Evolutionary conservation across 2,888 invertebrate species (phyloP), one percentile per base, ranked within the genome.

Genomic region (Augochlorella aurata): DNA sequence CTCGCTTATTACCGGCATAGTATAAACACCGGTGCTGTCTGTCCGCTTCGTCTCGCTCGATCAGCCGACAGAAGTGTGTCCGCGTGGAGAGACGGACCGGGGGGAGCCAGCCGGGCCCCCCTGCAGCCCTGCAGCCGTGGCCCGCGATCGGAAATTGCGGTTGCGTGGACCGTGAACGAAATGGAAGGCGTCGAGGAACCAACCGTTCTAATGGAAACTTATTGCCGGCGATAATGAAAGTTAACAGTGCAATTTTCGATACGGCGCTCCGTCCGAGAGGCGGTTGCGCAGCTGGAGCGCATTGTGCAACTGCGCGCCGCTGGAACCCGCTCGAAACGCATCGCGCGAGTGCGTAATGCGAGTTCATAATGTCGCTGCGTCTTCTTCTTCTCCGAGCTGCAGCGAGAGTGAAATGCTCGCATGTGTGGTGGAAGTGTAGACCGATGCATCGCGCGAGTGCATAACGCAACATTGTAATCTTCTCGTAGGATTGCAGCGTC

Each of bases 1-100:
- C 38, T 66, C 77, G 52, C 66, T 77, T 77, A 77, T 77, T 77
- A 72, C 66, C 54, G 18, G 21, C 47, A 47, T 29, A 72, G 65
- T 71, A 66, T 65, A 66, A 65, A 66, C 77, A 54, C 63, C 52
- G 63, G 72, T 72, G 72, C 50, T 72, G 69, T 49, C 69, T 69
- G 47, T 61, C 24, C 58, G 58, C 44, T 50, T 21, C 38, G 75
- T n/a, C 45, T 68, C 68, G 68, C 10, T 61, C 69, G 61, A 69
- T 63, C 63, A 24, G 16, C 24, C 54, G 10, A 24, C 54, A 58
- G 71, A 71, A 24, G 71, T 44, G 71, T 44, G 71, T 58, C 52
- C 54, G 45, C 45, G 18, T 18, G 38, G 18, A 1, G 50, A 18
- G 50, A 50, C 5, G 50, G 50, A 1, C 7, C 7, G 38, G 16